Evolutionary conservation across 2,888 invertebrate genomes (phyloP), one percentile per base, ranked within the genome.

Genomic region (Ischnus inquisitorius): DNA sequence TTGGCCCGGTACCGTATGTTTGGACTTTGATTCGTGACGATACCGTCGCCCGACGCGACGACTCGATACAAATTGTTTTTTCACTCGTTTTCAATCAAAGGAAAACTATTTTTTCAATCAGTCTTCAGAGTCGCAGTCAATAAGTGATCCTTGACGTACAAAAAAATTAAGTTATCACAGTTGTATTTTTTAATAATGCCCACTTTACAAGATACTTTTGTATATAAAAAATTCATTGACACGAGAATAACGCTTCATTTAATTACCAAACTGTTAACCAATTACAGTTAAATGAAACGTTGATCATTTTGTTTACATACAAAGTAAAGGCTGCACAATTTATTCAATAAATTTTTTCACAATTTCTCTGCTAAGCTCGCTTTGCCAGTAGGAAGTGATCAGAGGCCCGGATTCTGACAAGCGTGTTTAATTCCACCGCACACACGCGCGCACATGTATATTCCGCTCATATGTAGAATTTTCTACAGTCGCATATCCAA

Each of bases 21-120:
- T 65, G 46, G 39, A 39, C 65, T 41, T 68, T 75, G 67, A 82
- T 81, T 81, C 69, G 41, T 76, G 19, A 51, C 76, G 76, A 64
- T 64, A 54, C 75, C 81, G 76, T 69, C 81, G 76, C 34, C 46
- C 34, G 16, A 25, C 46, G 10, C 60, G 46, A 62, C 57, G 43
- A 46, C 19, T 65, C 6, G n/a, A 6, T 14, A 8, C 60, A 28
- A 28, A 60, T 28, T 5, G 12, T 28, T 25, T n/a, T 14, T 14
- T 14, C 28, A 28, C 60, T 46, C 34, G 1, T 14, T 46, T 46
- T n/a, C 46, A 46, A 60, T 25, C 14, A n/a, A 1, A 28, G 25
- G 2, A 60, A 60, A 60, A 60, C 12, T 0, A 14, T 28, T 28
- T 14, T 5, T 28, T 28, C 12, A 25, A 28, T 60, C 25, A 22